Evolutionary conservation across 1,140 invertebrate genomes (phyloP).

Genomic region (Trichomalopsis sarcophagae): DNA sequence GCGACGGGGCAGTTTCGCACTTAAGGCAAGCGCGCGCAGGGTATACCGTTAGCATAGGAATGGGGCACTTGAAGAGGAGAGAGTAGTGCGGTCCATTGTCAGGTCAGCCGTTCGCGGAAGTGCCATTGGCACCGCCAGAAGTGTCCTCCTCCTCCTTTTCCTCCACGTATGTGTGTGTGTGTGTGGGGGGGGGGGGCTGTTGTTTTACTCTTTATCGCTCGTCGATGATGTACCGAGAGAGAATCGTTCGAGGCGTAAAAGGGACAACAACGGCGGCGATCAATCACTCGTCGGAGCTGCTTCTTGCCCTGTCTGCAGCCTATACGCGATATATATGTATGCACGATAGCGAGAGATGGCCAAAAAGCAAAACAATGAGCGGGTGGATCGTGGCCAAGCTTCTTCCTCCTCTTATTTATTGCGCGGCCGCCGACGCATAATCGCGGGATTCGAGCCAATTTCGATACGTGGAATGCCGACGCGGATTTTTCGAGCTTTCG

Average conservation of each 20-base stretch:
- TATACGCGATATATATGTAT: not conserved
- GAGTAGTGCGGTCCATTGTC: conserved; percentile 67
- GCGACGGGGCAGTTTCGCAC: conserved; percentile 58
- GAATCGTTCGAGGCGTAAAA: not conserved
- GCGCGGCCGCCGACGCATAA: conserved; percentile 29
- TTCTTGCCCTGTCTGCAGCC: not conserved
- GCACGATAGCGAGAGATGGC: not conserved
- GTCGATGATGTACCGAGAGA: not conserved
- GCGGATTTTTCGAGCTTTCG: not conserved
- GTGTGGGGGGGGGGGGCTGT: too few species aligned
- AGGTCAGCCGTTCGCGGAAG: conserved; percentile 69
- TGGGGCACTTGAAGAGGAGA: conserved; percentile 67
- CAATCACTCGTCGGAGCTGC: not conserved
- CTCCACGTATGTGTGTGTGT: not conserved
- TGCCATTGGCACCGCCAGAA: conserved; percentile 60
- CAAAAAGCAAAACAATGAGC: conserved; percentile 65
- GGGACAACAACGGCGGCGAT: not conserved
- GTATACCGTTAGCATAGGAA: conserved; percentile 72
- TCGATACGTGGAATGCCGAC: not conserved
- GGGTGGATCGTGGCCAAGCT: conserved; percentile 63
- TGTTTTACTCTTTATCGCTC: not conserved
- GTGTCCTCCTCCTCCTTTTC: not conserved
- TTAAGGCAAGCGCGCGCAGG: conserved; percentile 55
- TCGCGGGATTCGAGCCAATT: conserved; percentile 53
- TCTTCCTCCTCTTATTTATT: conserved; percentile 51